Base-by-base conservation (phyloP, 64 coral and sea anemone genomes). In the Montipora capricornis region DNA sequence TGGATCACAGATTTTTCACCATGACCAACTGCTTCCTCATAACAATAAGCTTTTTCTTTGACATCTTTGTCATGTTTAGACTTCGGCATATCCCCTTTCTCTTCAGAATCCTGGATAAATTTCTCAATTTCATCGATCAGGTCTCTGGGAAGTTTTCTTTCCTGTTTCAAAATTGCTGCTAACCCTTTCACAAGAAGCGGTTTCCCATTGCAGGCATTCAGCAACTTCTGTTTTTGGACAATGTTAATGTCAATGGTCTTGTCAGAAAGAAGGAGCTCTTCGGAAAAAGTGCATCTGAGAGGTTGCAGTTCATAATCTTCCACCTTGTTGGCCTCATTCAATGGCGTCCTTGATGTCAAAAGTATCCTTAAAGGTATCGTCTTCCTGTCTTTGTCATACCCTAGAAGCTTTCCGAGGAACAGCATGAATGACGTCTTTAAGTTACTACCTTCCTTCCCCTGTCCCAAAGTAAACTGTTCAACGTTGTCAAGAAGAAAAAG, bases 401-500 rank as follows among this genome's bases (percentile, higher is more conserved):
- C 44, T 84, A 44, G n/a, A 13, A 84, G 81, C 62, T 47, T 69
- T n/a, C 5, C 61, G 8, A 84, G 19, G 44, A 84, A 84, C 14
- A 48, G 60, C 60, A 84, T 62, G 11, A 84, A 84, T 10, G 37
- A 29, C 20, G 44, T 84, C 19, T 14, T 68, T 26, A 69, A 49
- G 61, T 84, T 84, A 17, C 67, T 69, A 1, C 60, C 44, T 20
- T 69, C 62, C 64, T 66, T 47, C 29, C 53, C 64, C 44, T 71
- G 44, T 22, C 82, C 82, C 7, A 14, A 1, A 10, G 64, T 85
- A 19, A 85, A 70, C 37, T 85, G 61, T 1, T 85, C 82, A n/a
- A 70, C 82, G 64, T 85, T 85, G 66, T 85, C 82, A 15, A 85
- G 64, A 20, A 85, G 46, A 9, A 85, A 85, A 11, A 85, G 64